Conservation (phyloP, 2,113 vertebrate species). For the Rhinogobius similis region DNA sequence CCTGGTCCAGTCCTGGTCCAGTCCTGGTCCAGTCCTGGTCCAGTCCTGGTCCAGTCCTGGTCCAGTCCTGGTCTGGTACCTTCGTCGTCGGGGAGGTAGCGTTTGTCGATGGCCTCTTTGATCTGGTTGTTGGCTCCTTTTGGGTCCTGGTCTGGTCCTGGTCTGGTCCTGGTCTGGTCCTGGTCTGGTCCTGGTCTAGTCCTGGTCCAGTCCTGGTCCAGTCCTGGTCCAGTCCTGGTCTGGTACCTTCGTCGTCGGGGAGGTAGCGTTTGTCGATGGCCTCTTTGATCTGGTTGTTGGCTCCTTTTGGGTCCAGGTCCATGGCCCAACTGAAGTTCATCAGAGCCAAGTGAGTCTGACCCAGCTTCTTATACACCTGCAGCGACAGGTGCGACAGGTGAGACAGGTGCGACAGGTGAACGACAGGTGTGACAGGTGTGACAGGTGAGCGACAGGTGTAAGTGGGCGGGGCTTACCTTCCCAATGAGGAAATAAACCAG, state of each 20-base stretch:
- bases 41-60: too few species aligned
- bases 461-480: conserved; percentile 81
- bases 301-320: conserved; percentile 99
- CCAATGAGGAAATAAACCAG: conserved; percentile 99
- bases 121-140: too few species aligned
- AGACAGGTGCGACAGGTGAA: background rate
- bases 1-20: too few species aligned
- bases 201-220: background rate
- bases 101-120: too few species aligned
- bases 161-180: too few species aligned
- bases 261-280: conserved; percentile 98
- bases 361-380: conserved; percentile 98
- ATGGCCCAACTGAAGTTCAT: conserved; percentile 99
- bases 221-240: background rate
- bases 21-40: too few species aligned
- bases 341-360: conserved; percentile 94
- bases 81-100: too few species aligned
- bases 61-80: too few species aligned
- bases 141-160: too few species aligned
- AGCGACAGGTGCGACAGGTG: background rate
- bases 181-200: too few species aligned
- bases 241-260: conserved; percentile 85
- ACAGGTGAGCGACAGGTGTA: background rate
- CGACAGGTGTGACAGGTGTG: background rate
- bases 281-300: conserved; percentile 99